A percentile compares a stretch with the other conserved stretches of the same genome.
Conservation (phyloP, 2,888 invertebrate genomes). For the Noctuana brunneofusca region DNA sequence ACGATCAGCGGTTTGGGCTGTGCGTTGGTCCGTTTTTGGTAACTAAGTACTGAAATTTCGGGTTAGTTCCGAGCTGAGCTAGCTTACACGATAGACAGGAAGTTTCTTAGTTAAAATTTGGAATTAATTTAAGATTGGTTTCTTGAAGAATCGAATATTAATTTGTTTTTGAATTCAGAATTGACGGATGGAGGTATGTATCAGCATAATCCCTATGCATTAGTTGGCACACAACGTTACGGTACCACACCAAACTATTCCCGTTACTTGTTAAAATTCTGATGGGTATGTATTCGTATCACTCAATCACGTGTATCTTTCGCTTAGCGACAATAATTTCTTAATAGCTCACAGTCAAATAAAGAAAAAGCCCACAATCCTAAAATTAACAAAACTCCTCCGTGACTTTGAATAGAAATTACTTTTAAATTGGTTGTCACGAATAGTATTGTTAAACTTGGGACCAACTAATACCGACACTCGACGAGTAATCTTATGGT, state of each 20-base stretch:
- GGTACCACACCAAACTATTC: constrained; percentile 46
- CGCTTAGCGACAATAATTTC: no score
- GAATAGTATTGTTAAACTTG: no score
- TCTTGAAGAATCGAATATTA: not conserved
- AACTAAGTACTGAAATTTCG: no score
- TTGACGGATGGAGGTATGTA: not conserved
- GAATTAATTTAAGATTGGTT: not conserved
- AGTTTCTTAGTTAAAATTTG: not conserved
- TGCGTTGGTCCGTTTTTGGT: no score
- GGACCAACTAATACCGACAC: not conserved
- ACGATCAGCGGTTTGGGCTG: no score
- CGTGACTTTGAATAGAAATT: no score
- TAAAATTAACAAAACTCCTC: no score
- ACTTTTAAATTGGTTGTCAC: no score
- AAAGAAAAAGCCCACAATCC: no score
- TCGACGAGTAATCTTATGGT: not conserved
- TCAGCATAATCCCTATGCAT: constrained; percentile 36
- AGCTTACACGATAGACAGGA: not conserved
- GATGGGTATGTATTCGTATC: constrained; percentile 4
- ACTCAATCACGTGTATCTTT: constrained; percentile 12
- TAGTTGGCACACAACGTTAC: constrained; percentile 54
- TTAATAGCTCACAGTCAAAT: no score
- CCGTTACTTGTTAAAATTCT: constrained; percentile 52
- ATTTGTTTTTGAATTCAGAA: not conserved
- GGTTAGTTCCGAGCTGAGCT: no score